Evolutionary conservation across 2,797 vertebrate species (phyloP).

Genomic region (Enteromius trimaculatus): DNA sequence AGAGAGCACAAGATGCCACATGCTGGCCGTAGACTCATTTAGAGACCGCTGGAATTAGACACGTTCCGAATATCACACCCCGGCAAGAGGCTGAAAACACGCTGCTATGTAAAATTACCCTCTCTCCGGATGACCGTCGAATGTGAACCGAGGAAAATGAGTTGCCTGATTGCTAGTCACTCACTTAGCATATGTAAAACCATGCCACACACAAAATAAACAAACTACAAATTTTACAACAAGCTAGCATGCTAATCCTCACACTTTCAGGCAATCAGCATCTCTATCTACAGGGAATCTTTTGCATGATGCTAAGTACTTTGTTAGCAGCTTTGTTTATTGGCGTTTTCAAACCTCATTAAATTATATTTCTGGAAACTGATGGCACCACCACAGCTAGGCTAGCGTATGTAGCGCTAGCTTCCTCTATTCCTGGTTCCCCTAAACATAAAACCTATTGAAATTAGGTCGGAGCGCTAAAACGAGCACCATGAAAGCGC

Average conservation of each 20-base stretch:
- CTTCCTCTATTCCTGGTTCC: neutral
- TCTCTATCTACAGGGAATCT: neutral
- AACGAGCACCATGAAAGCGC: neutral
- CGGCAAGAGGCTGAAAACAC: conserved; percentile 14
- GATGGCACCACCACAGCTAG: neutral
- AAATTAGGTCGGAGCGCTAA: conserved; percentile 11
- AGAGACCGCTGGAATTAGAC: conserved; percentile 37
- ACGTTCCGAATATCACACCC: conserved; percentile 29
- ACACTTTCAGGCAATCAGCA: neutral
- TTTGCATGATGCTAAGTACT: conserved; percentile 5
- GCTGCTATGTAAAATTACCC: conserved; percentile 24
- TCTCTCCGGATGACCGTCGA: neutral
- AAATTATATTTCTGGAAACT: neutral
- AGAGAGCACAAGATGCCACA: conserved; percentile 22
- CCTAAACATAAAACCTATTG: neutral
- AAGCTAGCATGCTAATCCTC: conserved; percentile 20
- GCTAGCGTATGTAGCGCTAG: neutral
- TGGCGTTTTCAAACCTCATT: neutral
- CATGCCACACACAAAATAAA: neutral
- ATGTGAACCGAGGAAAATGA: neutral
- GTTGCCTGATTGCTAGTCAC: conserved; percentile 18
- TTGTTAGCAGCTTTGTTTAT: neutral
- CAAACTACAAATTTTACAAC: neutral
- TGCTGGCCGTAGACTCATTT: conserved; percentile 41
- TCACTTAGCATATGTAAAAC: neutral